A percentile compares a stretch with the other conserved stretches of the same genome.
Conservation (phyloP, 2,888 invertebrate genomes). For the Drosophila longiperda region DNA sequence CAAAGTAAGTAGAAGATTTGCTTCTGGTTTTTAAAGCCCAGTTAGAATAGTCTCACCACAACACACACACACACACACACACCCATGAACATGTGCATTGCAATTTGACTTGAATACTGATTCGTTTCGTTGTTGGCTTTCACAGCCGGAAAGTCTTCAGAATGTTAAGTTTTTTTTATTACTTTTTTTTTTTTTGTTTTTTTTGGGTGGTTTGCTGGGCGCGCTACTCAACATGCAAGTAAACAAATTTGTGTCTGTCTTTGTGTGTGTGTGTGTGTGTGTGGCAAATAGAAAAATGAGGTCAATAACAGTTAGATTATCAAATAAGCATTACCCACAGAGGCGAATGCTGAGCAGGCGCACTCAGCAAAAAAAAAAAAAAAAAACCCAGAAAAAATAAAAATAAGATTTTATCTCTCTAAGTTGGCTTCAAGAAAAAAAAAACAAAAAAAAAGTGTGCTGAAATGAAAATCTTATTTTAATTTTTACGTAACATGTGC, state of each 20-base stretch:
- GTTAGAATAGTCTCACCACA: constrained; percentile 1
- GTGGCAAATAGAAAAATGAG: constrained; percentile 69
- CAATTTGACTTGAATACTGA: constrained; percentile 28
- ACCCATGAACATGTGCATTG: constrained; percentile 3
- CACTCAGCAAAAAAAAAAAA: not conserved
- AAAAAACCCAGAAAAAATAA: not conserved
- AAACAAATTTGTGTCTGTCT: constrained; percentile 53
- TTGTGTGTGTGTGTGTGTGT: constrained; percentile 12
- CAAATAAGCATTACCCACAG: constrained; percentile 74
- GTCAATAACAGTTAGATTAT: constrained; percentile 81
- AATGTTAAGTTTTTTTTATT: constrained; percentile 7
- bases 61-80: constrained; percentile 3
- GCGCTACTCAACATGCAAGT: constrained; percentile 41
- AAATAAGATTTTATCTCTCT: not conserved
- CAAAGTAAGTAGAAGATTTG: not conserved
- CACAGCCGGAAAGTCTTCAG: constrained; percentile 9
- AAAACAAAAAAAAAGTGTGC: not conserved
- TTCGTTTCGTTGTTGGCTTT: constrained; percentile 23
- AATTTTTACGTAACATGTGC: not conserved
- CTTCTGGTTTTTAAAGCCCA: not conserved
- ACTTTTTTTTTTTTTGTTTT: not conserved
- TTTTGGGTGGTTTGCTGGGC: constrained; percentile 3
- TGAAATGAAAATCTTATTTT: accelerated
- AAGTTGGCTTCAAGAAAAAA: not conserved
- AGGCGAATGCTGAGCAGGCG: constrained; percentile 2